phyloP scores from a whole-genome alignment of 2,888 invertebrate genomes.

The Microplitis deprimator region DNA sequence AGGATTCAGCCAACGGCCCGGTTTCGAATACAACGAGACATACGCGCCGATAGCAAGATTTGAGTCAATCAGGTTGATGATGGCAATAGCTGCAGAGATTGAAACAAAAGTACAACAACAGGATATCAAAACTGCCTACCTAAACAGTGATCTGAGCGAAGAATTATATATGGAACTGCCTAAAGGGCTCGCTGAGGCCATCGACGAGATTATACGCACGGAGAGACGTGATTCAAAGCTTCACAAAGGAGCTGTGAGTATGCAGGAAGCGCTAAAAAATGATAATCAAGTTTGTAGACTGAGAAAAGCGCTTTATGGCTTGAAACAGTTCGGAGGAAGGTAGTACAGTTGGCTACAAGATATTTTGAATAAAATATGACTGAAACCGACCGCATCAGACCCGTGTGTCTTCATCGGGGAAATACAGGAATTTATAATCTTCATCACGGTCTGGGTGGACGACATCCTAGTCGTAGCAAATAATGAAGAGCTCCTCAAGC shows the following conservation, averaged over 20 bases:
- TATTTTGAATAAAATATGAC: background rate
- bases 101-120: background rate
- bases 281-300: slow-evolving; percentile 39
- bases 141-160: slow-evolving; percentile 12
- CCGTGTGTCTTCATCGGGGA: background rate
- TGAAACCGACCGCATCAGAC: background rate
- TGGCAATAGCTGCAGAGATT: background rate
- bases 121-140: slow-evolving; percentile 27
- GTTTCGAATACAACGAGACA: slow-evolving; percentile 47
- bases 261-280: slow-evolving; percentile 19
- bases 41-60: slow-evolving; percentile 36
- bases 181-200: background rate
- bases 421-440: background rate
- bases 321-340: background rate
- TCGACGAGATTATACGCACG: slow-evolving; percentile 17
- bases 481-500: background rate
- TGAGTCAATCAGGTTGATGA: slow-evolving; percentile 29
- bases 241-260: background rate
- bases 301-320: slow-evolving; percentile 39
- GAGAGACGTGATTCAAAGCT: background rate
- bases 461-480: background rate
- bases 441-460: slow-evolving; percentile 20
- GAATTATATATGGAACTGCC: slow-evolving; percentile 12
- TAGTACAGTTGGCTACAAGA: background rate
- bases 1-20: slow-evolving; percentile 44